Base-by-base conservation (phyloP, 2,797 vertebrate genomes). In the Muscicapa comitata region DNA sequence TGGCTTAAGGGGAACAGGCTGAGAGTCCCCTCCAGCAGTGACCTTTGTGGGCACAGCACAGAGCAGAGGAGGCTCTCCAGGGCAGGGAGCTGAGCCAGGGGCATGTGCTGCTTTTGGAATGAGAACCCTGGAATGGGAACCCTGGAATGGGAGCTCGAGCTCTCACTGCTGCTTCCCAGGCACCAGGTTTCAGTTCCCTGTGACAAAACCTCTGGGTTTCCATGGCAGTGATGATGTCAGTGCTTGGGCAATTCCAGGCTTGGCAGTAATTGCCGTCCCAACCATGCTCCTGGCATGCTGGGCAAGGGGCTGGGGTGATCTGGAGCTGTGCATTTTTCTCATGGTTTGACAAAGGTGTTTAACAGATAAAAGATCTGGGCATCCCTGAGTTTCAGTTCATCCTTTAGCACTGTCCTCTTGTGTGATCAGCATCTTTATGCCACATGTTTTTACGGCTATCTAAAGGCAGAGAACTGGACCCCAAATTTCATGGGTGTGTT, bases 171-270 rank as follows among this genome's bases (percentile, higher is more conserved):
- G 14, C 13, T 53, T 81, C 66, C n/a, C 37, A 26, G 57, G 38
- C 54, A 65, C 19, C 24, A 33, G 24, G 43, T 55, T 82, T 61
- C 58, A 58, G 28, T 38, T 58, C 6, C 3, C 24, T 53, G 45
- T 24, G 43, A 72, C 13, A 68, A 68, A 80, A 67, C 0, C 54
- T 10, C 21, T 3, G 25, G 18, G 8, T 78, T 88, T 88, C 59
- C n/a, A 4, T 40, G 50, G 2, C 3, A 2, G 40, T 47, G 43
- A 4, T 0, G 14, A 6, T 50, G 40, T 40, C 50, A 51, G 37
- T 37, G 17, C 24, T 76, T 28, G 40, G 42, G 7, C 28, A 59
- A 6, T 47, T 71, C 71, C 71, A 25, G 7, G 25, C 61, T 1
- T 28, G 47, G 43, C 42, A 74, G 29, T 6, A 20, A 35, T 1